Base-by-base conservation (phyloP, 2,888 invertebrate genomes). In the Neria commutata region DNA sequence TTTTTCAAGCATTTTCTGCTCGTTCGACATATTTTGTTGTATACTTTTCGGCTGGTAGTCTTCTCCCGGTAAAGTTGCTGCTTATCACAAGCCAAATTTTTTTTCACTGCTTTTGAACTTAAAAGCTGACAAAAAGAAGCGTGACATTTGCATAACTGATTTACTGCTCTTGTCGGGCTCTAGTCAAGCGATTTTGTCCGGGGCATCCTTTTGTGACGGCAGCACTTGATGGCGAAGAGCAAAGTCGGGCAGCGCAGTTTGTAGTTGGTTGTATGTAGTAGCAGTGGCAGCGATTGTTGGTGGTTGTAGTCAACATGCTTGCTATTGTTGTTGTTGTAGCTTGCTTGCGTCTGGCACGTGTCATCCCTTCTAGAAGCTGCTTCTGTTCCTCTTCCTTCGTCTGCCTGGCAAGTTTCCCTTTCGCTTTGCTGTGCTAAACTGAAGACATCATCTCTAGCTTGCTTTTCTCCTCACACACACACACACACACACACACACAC, bases 71-170 rank as follows among this genome's bases (percentile, higher is more conserved):
- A n/a, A n/a, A n/a, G n/a, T n/a, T n/a, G n/a, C n/a, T n/a, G n/a
- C n/a, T n/a, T n/a, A n/a, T n/a, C n/a, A n/a, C n/a, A n/a, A n/a
- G n/a, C n/a, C n/a, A n/a, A n/a, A n/a, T n/a, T n/a, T n/a, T n/a
- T n/a, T n/a, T n/a, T n/a, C 29, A 11, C 29, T 8, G 29, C 11
- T 29, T 11, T 29, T 8, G 29, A 29, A 29, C 6, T 29, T 29
- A 11, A 29, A 29, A 8, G 29, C 11, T 29, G 29, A 29, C 6
- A 29, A 29, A 29, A 8, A 29, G 29, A 46, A 46, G 46, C 17
- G 49, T 8, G 53, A n/a, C 56, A 60, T 60, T 60, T 60, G 54
- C 60, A 60, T 60, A 60, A 56, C 60, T 56, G 56, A 60, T 60
- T 60, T 60, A 56, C 25, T 53, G 46, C 49, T 60, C 56, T 45